Base-by-base conservation (phyloP, 2,888 invertebrate species). In the Acanthosepion lycidas region DNA sequence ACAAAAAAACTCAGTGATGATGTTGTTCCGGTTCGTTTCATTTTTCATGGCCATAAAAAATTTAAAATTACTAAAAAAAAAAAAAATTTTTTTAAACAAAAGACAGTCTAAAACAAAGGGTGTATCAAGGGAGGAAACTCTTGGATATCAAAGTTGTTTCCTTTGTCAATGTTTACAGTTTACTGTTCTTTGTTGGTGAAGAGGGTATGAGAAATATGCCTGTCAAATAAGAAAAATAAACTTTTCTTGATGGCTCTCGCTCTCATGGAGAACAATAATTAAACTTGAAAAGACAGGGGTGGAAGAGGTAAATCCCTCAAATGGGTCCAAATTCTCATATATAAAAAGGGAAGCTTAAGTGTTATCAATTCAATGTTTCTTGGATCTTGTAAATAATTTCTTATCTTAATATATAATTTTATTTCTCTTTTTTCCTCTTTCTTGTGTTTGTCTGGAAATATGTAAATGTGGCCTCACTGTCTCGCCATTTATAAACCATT, bases 61-160 rank as follows among this genome's bases (percentile, higher is more conserved):
- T 78, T 28, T 3, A n/a, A 78, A 78, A 78, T 78, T 28, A n/a
- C 15, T 55, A 55, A 55, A 20, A 55, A 55, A 55, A 18, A 55
- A 4, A 55, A 55, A 42, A 42, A 3, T 42, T 42, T 42, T 78
- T 78, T 78, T n/a, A 28, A 78, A 9, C 78, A 78, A 78, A 78
- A 78, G 78, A 78, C 78, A 78, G 78, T n/a, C 78, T 78, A 78
- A 78, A 78, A 55, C 55, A 78, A 78, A 28, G 78, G 78, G 78
- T 78, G 78, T 78, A 78, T 78, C 78, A 78, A 78, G n/a, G 28
- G 78, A 78, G 18, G 78, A 28, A 78, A 78, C 78, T 78, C 28
- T 78, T 78, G 28, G n/a, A 28, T n/a, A 78, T 78, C n/a, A 28
- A 78, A 78, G 78, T 78, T 78, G 78, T 18, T 78, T 28, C 28